These are phyloP conservation scores for Ophion obscuratus DNA, from an alignment of 2,888 invertebrate genomes.

Conservation along the genomic window DNA sequence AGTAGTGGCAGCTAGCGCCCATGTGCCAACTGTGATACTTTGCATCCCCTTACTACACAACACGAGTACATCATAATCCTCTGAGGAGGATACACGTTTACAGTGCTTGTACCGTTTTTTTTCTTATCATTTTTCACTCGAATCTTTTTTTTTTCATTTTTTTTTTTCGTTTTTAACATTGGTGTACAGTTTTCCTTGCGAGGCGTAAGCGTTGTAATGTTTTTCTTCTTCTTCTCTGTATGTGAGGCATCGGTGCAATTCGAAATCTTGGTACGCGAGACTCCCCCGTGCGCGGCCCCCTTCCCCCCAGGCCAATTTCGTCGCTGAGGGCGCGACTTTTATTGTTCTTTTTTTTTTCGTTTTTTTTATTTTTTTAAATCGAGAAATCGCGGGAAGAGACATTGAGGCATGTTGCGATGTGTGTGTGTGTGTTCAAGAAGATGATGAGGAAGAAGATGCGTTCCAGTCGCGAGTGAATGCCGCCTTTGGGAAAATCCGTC, in stretches of 20 bases:
- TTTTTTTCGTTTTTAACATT: constrained; percentile 62
- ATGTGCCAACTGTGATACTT: constrained; percentile 83
- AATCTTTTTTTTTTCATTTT: constrained; percentile 27
- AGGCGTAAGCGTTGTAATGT: constrained; percentile 72
- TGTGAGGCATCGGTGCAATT: constrained; percentile 82
- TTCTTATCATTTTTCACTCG: constrained; percentile 37
- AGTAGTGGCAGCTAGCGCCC: constrained; percentile 83
- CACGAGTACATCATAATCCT: constrained; percentile 82
- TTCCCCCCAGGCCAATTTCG: constrained; percentile 69
- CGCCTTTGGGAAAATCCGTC: constrained; percentile 28
- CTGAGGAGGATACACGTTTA: constrained; percentile 70
- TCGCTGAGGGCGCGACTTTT: background rate
- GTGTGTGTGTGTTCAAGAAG: constrained; percentile 62
- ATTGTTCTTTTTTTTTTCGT: background rate
- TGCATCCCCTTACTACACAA: constrained; percentile 80
- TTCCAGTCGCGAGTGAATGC: constrained; percentile 63
- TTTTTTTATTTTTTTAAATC: constrained; percentile 26
- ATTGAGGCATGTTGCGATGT: constrained; percentile 47
- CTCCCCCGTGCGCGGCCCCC: constrained; percentile 45
- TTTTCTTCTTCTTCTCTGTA: constrained; percentile 38
- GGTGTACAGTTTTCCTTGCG: constrained; percentile 76
- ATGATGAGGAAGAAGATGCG: constrained; percentile 54
- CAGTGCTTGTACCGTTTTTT: constrained; percentile 69
- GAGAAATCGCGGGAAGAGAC: constrained; percentile 53
- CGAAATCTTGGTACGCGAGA: constrained; percentile 71